Conservation (phyloP, 2,888 invertebrate species). For the Hyalella azteca region DNA sequence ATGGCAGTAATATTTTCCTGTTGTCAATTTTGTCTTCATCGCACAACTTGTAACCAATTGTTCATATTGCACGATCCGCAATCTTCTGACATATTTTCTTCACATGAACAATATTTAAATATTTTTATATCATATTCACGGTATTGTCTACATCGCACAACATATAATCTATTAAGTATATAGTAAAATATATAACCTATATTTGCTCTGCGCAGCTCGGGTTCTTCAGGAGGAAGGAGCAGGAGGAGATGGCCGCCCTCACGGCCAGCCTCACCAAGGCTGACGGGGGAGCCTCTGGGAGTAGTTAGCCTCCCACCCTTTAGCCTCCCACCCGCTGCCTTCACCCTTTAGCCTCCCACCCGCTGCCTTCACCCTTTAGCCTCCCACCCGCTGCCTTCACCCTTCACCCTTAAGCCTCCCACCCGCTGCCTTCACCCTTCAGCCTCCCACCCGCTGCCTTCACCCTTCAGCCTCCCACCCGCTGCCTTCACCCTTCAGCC, state of each 20-base stretch:
- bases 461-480: too few relatives aligned
- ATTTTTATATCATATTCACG: not conserved
- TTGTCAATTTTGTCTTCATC: not conserved
- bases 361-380: too few relatives aligned
- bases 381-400: too few relatives aligned
- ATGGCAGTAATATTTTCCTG: too few relatives aligned
- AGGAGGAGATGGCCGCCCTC: constrained; percentile 47
- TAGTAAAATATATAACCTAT: not conserved
- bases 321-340: not conserved
- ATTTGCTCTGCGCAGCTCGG: constrained; percentile 38
- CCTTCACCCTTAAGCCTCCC: too few relatives aligned
- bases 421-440: too few relatives aligned
- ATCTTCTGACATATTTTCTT: not conserved
- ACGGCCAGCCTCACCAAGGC: constrained; percentile 16
- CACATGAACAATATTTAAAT: not conserved
- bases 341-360: too few relatives aligned
- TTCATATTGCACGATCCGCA: not conserved
- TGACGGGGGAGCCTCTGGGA: not conserved
- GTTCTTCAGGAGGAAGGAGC: constrained; percentile 49
- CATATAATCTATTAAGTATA: not conserved
- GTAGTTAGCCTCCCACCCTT: not conserved
- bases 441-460: too few relatives aligned
- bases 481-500: too few relatives aligned
- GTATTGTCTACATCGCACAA: not conserved
- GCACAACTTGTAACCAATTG: not conserved